Conservation (phyloP, 2,888 invertebrate genomes). For the Andrena trimmerana region DNA sequence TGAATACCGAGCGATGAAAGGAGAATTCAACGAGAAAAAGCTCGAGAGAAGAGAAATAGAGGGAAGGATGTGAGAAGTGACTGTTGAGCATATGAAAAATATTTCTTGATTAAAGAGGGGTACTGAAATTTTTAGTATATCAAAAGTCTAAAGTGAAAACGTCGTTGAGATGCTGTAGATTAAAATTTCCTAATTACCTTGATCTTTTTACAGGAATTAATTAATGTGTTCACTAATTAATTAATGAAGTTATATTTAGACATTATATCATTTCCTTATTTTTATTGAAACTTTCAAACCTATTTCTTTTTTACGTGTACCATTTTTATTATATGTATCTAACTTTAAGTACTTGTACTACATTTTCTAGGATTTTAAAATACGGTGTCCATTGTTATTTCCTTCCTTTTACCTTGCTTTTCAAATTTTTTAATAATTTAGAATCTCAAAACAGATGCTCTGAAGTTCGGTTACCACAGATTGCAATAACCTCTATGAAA, state of each 20-base stretch:
- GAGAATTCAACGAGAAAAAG: slow-evolving; percentile 54
- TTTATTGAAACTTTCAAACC: not conserved
- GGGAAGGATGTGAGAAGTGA: slow-evolving; percentile 53
- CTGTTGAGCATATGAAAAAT: slow-evolving; percentile 47
- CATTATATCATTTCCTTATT: not conserved
- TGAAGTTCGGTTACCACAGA: too few species aligned
- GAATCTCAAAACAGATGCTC: too few species aligned
- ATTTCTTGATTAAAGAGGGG: slow-evolving; percentile 33
- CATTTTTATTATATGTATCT: not conserved
- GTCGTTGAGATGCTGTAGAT: not conserved
- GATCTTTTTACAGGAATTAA: not conserved
- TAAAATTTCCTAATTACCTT: slow-evolving; percentile 27
- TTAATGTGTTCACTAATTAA: not conserved
- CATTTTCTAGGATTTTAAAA: too few species aligned
- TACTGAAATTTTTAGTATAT: not conserved
- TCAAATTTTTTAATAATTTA: too few species aligned
- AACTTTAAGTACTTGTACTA: too few species aligned
- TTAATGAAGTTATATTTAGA: too few species aligned
- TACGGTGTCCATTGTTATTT: too few species aligned
- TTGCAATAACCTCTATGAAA: too few species aligned
- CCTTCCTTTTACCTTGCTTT: too few species aligned
- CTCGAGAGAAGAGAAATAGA: slow-evolving; percentile 40
- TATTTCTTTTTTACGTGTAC: not conserved
- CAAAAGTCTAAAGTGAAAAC: not conserved
- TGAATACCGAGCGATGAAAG: slow-evolving; percentile 60